Conservation (phyloP, 2,113 vertebrate species). For the Cynoglossus semilaevis region DNA sequence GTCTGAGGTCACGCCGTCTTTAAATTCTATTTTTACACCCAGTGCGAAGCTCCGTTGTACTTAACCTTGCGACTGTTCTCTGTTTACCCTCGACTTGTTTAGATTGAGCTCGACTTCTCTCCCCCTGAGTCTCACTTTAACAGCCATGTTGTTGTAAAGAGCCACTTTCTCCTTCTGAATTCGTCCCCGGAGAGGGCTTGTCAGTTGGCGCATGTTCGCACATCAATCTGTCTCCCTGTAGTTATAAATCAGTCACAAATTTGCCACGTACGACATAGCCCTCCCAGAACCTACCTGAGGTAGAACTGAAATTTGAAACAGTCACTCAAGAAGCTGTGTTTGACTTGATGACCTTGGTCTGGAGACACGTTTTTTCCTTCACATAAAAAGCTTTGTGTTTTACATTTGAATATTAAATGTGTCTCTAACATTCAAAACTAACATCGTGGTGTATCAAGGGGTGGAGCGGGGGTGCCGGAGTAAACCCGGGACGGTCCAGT, state of each 20-base stretch:
- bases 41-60: slow-evolving; percentile 6
- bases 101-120: slow-evolving; percentile 30
- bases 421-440: too few species aligned
- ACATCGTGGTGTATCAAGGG: too few species aligned
- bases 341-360: too few species aligned
- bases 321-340: neutral
- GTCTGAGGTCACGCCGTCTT: slow-evolving; percentile 16
- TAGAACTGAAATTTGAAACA: neutral
- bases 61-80: slow-evolving; percentile 9
- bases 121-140: slow-evolving; percentile 38
- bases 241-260: slow-evolving; percentile 51
- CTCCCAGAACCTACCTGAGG: neutral
- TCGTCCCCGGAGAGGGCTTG: slow-evolving; percentile 19
- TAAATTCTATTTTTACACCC: slow-evolving; percentile 25
- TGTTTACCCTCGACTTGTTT: slow-evolving; percentile 5
- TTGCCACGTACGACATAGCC: neutral
- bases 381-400: too few species aligned
- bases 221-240: slow-evolving; percentile 44
- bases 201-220: slow-evolving; percentile 11
- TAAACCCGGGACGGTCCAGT: too few species aligned
- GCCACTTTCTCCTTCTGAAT: slow-evolving; percentile 14
- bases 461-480: too few species aligned
- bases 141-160: slow-evolving; percentile 44
- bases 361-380: too few species aligned
- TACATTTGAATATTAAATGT: too few species aligned